Conservation (phyloP, 2,888 invertebrate genomes). For the Proisotoma minuta region DNA sequence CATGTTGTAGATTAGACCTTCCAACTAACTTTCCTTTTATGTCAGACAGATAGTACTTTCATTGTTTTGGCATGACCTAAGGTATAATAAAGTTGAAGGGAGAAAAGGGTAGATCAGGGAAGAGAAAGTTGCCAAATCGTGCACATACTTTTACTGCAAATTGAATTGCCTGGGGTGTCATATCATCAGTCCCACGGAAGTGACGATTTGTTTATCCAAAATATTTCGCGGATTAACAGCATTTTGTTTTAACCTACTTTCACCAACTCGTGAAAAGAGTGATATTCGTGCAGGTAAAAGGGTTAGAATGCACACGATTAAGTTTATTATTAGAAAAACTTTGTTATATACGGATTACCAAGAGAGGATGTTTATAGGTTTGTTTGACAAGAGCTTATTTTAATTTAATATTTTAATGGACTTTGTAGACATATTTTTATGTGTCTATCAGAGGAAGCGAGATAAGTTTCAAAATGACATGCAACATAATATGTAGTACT, state of each 20-base stretch:
- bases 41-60: no score
- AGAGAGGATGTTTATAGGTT: no score
- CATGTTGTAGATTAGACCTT: no score
- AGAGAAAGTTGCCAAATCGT: no score
- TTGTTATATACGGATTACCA: no score
- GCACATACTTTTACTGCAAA: background rate
- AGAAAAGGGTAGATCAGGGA: no score
- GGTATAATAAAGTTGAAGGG: no score
- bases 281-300: background rate
- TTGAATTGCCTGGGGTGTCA: background rate
- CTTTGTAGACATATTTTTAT: background rate
- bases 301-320: background rate
- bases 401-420: no score
- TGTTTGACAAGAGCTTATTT: no score
- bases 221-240: background rate
- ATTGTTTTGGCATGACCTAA: no score
- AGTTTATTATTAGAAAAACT: no score
- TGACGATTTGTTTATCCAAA: background rate
- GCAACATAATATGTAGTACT: background rate
- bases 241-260: slow-evolving; percentile 2
- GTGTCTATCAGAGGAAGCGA: background rate
- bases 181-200: background rate
- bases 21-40: no score
- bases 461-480: background rate
- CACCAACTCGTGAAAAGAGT: background rate